These are phyloP conservation scores for Mormyrus hasselquistii DNA, from an alignment of 2,797 vertebrate genomes.

Conservation along the genomic window DNA sequence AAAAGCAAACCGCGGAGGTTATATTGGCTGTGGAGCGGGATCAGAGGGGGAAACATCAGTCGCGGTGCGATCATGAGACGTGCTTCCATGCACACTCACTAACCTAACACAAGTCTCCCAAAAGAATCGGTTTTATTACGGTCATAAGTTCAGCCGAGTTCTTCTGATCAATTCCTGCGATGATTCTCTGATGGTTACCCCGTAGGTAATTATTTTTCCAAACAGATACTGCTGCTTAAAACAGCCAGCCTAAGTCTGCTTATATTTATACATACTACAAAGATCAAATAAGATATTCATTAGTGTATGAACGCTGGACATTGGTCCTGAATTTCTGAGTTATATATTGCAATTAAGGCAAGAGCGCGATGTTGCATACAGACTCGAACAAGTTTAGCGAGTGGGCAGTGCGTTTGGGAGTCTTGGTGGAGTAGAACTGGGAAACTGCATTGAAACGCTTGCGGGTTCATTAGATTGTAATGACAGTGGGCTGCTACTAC, in stretches of 20 bases:
- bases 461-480: not conserved
- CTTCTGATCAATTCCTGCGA: not conserved
- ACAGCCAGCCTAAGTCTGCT: not conserved
- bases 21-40: not conserved
- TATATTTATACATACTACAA: not conserved
- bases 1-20: not conserved
- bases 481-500: not conserved
- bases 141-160: not conserved
- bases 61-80: not conserved
- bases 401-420: not conserved
- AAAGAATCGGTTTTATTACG: not conserved
- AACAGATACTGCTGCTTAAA: not conserved
- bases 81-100: not conserved
- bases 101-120: not conserved
- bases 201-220: not conserved
- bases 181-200: not conserved
- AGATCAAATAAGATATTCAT: not conserved
- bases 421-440: not conserved
- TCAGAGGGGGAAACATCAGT: not conserved
- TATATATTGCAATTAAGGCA: not conserved
- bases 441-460: not conserved
- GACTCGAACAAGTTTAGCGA: not conserved
- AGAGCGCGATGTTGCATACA: not conserved
- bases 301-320: not conserved
- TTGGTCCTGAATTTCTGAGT: constrained; percentile 5